Evolutionary conservation across 2,113 vertebrate genomes (phyloP).

Genomic region (Cygnus atratus): DNA sequence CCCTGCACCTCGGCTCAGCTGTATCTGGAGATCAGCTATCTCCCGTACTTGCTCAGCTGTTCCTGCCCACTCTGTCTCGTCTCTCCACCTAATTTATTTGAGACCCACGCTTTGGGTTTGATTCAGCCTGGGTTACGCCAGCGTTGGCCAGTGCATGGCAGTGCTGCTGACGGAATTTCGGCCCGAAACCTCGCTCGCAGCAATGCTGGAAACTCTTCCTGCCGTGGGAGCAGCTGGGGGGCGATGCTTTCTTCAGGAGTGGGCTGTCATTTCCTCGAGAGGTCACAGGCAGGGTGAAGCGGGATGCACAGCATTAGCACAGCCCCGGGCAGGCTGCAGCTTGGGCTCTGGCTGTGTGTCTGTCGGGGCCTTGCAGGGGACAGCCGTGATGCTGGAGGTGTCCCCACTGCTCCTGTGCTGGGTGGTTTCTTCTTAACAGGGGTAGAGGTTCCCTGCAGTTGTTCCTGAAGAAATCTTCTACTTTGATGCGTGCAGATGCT

Average conservation of each 20-base stretch:
- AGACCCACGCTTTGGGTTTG: constrained; percentile 19
- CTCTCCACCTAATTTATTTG: constrained; percentile 11
- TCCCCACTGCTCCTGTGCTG: neutral
- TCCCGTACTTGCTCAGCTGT: neutral
- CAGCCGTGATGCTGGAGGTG: neutral
- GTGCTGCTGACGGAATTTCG: constrained; percentile 24
- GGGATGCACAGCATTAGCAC: neutral
- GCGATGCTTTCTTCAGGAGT: constrained; percentile 26
- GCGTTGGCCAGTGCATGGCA: constrained; percentile 23
- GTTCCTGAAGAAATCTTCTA: neutral
- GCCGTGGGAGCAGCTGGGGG: constrained; percentile 23
- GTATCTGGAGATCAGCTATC: neutral
- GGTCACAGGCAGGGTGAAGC: constrained; percentile 29
- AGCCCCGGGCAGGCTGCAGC: neutral
- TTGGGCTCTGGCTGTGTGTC: accelerated
- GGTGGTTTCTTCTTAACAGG: accelerated
- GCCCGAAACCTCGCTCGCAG: neutral
- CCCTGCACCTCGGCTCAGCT: neutral
- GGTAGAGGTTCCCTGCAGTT: neutral
- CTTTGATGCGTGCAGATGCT: neutral
- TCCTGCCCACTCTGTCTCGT: constrained; percentile 46
- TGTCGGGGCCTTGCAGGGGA: neutral
- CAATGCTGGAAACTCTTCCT: constrained; percentile 26
- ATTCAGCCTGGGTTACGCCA: constrained; percentile 43
- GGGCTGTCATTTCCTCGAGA: constrained; percentile 27